Evolutionary conservation across 1,140 invertebrate species (phyloP).

Genomic region (Drosophila guanche): DNA sequence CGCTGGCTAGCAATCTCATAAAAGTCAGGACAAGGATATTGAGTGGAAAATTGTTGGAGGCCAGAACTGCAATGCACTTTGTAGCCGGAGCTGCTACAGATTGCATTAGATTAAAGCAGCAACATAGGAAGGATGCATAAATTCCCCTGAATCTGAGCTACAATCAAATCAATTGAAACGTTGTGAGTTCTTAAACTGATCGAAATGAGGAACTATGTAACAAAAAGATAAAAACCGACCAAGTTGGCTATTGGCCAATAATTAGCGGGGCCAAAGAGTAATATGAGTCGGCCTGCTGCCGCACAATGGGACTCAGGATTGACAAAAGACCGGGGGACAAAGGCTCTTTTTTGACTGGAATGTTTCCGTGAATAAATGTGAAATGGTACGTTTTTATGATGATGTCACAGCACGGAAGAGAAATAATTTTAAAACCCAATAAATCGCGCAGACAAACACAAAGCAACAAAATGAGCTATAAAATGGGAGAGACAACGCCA

Average conservation of each 20-base stretch:
- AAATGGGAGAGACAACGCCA: constrained; percentile 20
- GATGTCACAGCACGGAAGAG: constrained; percentile 54
- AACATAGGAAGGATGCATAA: constrained; percentile 27
- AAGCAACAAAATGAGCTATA: constrained; percentile 51
- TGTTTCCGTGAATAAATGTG: constrained; percentile 36
- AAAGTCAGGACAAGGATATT: constrained; percentile 61
- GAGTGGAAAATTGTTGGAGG: constrained; percentile 59
- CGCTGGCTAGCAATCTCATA: constrained; percentile 19
- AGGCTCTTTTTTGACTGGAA: constrained; percentile 10
- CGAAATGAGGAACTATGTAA: constrained; percentile 11
- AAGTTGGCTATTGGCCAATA: constrained; percentile 32
- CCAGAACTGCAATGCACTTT: constrained; percentile 45
- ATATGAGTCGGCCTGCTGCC: background rate
- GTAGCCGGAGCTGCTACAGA: constrained; percentile 23
- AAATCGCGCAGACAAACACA: constrained; percentile 48
- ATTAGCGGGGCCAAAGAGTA: constrained; percentile 14
- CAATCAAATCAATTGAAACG: constrained; percentile 33
- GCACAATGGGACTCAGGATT: constrained; percentile 8
- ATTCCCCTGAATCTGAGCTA: background rate
- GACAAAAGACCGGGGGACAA: constrained; percentile 31
- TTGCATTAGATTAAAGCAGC: constrained; percentile 42
- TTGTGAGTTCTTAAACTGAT: constrained; percentile 24
- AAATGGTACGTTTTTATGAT: constrained; percentile 33
- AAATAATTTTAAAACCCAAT: constrained; percentile 66
- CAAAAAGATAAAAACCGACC: background rate